Evolutionary conservation across 2,888 invertebrate species (phyloP).

Genomic region (Tigriopus californicus): DNA sequence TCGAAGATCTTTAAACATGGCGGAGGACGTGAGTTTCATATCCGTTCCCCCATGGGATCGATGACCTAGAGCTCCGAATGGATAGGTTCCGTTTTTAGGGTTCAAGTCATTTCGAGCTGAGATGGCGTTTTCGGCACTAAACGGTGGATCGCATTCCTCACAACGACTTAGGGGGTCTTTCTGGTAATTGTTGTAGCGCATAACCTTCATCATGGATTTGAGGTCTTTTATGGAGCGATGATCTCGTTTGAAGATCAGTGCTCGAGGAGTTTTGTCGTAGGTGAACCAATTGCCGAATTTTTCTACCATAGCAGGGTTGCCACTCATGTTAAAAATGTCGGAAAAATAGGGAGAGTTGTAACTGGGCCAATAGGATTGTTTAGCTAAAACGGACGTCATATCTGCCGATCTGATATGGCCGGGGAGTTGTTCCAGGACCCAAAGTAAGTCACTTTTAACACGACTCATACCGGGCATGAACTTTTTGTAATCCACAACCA

Average conservation of each 20-base stretch:
- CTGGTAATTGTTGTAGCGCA: constrained; percentile 23
- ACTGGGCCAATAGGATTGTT: constrained; percentile 50
- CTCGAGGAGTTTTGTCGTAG: constrained; percentile 42
- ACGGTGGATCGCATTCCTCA: constrained; percentile 42
- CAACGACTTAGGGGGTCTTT: constrained; percentile 46
- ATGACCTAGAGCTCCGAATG: constrained; percentile 46
- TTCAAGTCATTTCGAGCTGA: constrained; percentile 51
- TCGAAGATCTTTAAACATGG: constrained; percentile 24
- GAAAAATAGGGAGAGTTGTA: constrained; percentile 48
- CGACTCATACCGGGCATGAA: constrained; percentile 32
- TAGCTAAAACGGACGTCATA: constrained; percentile 40
- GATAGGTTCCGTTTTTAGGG: constrained; percentile 46
- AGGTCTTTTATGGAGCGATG: constrained; percentile 32
- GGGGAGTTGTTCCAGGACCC: constrained; percentile 60
- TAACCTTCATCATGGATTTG: constrained; percentile 35
- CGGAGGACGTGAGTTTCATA: constrained; percentile 39
- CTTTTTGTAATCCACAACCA: constrained; percentile 49
- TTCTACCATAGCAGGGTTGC: constrained; percentile 35
- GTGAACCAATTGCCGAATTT: constrained; percentile 41
- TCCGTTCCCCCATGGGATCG: constrained; percentile 49
- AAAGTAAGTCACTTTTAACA: constrained; percentile 34
- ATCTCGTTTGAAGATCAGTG: constrained; percentile 36
- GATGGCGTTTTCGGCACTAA: constrained; percentile 50
- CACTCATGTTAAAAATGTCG: constrained; percentile 42
- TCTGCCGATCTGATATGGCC: constrained; percentile 31